Percentiles rank a stretch among this genome's conserved stretches.
Conservation (phyloP, 2,797 vertebrate genomes). For the Loriculus beryllinus region DNA sequence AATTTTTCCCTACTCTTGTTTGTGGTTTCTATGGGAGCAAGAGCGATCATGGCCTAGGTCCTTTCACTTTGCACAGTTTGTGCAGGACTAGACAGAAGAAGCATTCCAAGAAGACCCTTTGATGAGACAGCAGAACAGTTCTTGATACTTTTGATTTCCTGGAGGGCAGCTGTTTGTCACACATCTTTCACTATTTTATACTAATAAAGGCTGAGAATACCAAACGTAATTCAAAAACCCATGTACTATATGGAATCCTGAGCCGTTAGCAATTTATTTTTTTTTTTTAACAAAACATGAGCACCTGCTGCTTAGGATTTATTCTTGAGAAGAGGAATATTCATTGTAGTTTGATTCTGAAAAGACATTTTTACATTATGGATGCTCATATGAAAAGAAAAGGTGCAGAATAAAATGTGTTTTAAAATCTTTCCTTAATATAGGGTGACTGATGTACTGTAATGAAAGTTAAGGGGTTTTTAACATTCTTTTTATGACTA, state of each 20-base stretch:
- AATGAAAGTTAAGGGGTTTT: not conserved
- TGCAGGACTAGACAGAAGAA: not conserved
- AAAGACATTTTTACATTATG: conserved; percentile 6
- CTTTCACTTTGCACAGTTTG: not conserved
- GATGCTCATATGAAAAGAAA: not conserved
- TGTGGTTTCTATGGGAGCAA: not conserved
- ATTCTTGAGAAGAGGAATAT: not conserved
- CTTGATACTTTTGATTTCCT: not conserved
- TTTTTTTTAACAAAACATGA: not conserved
- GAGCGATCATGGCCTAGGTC: not conserved
- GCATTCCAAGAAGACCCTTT: not conserved
- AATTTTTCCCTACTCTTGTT: not conserved
- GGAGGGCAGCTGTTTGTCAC: not conserved
- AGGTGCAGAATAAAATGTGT: not conserved
- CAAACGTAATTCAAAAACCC: not conserved
- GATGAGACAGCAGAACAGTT: not conserved
- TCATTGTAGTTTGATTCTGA: not conserved
- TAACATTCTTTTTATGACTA: not conserved
- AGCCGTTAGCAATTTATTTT: not conserved
- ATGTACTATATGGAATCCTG: not conserved
- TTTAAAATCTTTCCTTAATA: not conserved
- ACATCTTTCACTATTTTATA: not conserved
- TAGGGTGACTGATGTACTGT: not conserved
- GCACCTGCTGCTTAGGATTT: not conserved
- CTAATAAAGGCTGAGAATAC: not conserved